These are phyloP conservation scores for Oryzias celebensis DNA, from an alignment of 2,113 vertebrate species.

Conservation along the genomic window DNA sequence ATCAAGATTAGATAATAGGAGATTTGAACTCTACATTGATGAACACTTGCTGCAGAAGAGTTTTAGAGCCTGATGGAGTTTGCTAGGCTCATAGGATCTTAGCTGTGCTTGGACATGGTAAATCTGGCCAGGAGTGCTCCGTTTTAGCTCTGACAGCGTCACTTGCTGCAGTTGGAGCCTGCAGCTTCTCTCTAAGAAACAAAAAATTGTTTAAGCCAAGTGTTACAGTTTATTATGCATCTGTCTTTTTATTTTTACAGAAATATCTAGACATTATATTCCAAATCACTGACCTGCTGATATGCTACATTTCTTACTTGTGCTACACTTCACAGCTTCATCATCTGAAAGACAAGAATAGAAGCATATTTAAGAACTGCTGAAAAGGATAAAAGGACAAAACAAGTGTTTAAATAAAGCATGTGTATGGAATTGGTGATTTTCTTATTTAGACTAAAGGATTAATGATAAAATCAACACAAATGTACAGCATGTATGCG, in stretches of 20 bases:
- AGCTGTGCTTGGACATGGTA: slow-evolving; percentile 85
- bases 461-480: too few species aligned
- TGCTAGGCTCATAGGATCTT: slow-evolving; percentile 81
- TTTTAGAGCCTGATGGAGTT: slow-evolving; percentile 86
- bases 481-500: too few species aligned
- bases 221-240: too few species aligned
- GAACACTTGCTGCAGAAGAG: slow-evolving; percentile 89
- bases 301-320: slow-evolving; percentile 42
- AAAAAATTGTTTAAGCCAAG: neutral
- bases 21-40: slow-evolving; percentile 77
- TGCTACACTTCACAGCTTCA: neutral
- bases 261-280: too few species aligned
- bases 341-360: slow-evolving; percentile 36
- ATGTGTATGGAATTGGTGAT: too few species aligned
- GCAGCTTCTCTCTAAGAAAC: slow-evolving; percentile 79
- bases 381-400: neutral
- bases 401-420: neutral
- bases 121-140: slow-evolving; percentile 64
- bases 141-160: slow-evolving; percentile 78
- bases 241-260: too few species aligned
- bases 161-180: slow-evolving; percentile 73
- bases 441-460: too few species aligned
- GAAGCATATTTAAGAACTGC: neutral
- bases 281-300: too few species aligned
- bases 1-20: too few species aligned